phyloP scores from a whole-genome alignment of 1,140 invertebrate species.

The Euura lappo region DNA sequence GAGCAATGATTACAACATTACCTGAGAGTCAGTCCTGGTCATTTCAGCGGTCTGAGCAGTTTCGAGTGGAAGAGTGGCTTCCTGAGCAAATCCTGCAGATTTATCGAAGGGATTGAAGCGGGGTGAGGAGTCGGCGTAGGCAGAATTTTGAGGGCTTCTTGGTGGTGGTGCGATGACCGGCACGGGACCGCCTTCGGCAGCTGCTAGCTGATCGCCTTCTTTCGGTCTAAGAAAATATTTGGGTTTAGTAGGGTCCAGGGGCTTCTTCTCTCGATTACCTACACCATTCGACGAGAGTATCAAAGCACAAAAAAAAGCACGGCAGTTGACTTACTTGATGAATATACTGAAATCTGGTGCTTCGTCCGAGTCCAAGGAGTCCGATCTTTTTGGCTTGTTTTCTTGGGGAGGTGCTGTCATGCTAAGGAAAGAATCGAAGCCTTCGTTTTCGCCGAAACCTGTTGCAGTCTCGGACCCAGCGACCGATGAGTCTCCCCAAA shows the following conservation, averaged over 20 bases:
- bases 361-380: constrained; percentile 79
- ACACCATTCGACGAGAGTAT: too few relatives aligned
- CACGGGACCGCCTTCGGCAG: constrained; percentile 58
- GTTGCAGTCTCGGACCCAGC: constrained; percentile 52
- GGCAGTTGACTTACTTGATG: constrained; percentile 68
- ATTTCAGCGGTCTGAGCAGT: constrained; percentile 39
- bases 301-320: too few relatives aligned
- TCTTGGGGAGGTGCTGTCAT: constrained; percentile 76
- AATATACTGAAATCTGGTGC: constrained; percentile 79
- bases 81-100: constrained; percentile 60
- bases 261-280: too few relatives aligned
- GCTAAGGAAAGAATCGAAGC: constrained; percentile 83
- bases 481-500: constrained; percentile 65
- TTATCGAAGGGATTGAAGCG: constrained; percentile 81
- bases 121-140: constrained; percentile 61
- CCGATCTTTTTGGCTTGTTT: constrained; percentile 64
- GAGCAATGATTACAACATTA: constrained; percentile 14
- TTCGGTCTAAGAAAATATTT: constrained; percentile 65
- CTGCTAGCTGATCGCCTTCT: constrained; percentile 49
- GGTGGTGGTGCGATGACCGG: constrained; percentile 80
- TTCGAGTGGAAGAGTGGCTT: constrained; percentile 45
- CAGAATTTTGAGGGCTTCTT: constrained; percentile 60
- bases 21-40: constrained; percentile 54
- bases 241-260: too few relatives aligned
- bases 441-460: constrained; percentile 75